Conservation (phyloP, 2,113 vertebrate genomes). For the Dipodomys stephensi region DNA sequence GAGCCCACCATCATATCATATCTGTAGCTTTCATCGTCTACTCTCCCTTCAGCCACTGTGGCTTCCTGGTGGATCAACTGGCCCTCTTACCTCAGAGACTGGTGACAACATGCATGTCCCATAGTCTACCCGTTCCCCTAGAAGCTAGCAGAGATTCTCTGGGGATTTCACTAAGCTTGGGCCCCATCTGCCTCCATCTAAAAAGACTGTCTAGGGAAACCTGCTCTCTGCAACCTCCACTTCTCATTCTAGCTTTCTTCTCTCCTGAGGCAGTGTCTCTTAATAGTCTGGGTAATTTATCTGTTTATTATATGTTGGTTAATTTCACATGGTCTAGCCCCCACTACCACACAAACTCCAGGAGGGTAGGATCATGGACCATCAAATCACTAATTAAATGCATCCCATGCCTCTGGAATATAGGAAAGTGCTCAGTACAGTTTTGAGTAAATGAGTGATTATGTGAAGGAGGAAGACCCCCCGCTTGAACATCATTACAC, state of each 20-base stretch:
- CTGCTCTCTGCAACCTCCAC: neutral
- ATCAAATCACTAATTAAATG: neutral
- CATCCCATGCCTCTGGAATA: neutral
- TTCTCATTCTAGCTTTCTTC: neutral
- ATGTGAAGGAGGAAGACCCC: neutral
- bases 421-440: neutral
- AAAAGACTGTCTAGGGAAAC: neutral
- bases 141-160: too few species aligned
- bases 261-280: neutral
- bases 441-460: neutral
- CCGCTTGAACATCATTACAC: neutral
- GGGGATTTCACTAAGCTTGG: too few species aligned
- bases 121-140: too few species aligned
- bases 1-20: neutral
- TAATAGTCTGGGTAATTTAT: neutral
- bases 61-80: neutral
- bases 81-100: neutral
- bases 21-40: neutral
- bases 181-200: neutral
- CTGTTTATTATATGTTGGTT: neutral
- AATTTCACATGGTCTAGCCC: neutral
- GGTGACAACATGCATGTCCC: too few species aligned
- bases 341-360: neutral
- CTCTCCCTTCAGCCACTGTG: neutral
- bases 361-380: neutral